Conservation (phyloP, 2,113 vertebrate genomes). For the Sula dactylatra region DNA sequence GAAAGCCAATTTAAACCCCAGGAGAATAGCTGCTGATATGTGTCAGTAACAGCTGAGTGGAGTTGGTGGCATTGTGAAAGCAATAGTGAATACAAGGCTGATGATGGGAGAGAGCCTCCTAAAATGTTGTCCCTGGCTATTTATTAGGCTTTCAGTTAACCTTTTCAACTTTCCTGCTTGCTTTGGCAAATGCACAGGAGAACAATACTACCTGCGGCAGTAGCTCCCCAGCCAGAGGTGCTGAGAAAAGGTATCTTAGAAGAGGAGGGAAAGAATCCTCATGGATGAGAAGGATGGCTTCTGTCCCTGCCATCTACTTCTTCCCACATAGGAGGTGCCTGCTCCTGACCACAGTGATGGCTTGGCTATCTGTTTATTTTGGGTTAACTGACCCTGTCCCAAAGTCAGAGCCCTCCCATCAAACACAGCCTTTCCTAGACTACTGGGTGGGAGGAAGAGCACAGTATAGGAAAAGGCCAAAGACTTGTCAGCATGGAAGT, state of each 20-base stretch:
- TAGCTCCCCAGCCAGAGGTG: not conserved
- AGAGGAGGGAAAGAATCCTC: not conserved
- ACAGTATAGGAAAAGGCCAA: not conserved
- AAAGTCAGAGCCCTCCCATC: not conserved
- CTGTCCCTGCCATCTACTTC: not conserved
- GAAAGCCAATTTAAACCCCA: not conserved
- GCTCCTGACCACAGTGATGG: not conserved
- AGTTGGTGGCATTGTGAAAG: slow-evolving; percentile 4
- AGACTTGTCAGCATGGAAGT: not conserved
- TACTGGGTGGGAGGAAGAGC: not conserved
- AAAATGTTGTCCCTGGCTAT: not conserved
- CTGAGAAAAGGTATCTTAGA: not conserved
- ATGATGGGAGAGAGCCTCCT: not conserved
- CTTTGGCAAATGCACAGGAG: not conserved
- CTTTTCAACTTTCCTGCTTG: not conserved
- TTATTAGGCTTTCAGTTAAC: not conserved
- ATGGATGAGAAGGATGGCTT: not conserved
- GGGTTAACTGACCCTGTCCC: not conserved
- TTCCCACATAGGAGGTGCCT: not conserved
- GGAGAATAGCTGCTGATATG: slow-evolving; percentile 11
- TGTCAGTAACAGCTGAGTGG: slow-evolving; percentile 30
- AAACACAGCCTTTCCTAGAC: not conserved
- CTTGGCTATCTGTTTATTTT: not conserved
- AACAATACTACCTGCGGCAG: not conserved
- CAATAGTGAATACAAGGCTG: not conserved